Evolutionary conservation across 2,113 vertebrate species (phyloP), one percentile per base, ranked within the genome.

Genomic region (Triplophysa siluroides): DNA sequence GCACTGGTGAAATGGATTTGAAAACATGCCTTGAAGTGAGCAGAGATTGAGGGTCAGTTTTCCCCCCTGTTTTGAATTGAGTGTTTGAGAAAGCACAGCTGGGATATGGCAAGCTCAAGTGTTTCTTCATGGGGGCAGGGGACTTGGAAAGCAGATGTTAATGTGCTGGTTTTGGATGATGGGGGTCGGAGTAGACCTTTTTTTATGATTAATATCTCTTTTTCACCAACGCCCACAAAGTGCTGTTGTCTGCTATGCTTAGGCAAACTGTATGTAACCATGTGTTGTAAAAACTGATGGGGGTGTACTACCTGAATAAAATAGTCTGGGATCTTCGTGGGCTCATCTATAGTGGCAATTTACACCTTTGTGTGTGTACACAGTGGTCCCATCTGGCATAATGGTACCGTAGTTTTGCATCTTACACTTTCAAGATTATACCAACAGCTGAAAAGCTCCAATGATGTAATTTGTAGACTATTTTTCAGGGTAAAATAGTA

Each of bases 281-380:
- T 73, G 52, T 21, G 11, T n/a, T 41, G 19, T 73, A 33, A 75
- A 19, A 75, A 47, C 24, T 13, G 24, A 62, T n/a, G 61, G 41
- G 13, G 29, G 26, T 72, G 50, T 18, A 45, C 43, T 67, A 67
- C 61, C 58, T 67, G 72, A 65, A 23, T 1, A 43, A 43, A 43
- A 29, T 29, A 29, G 26, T 2, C 26, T 29, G 5, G 33, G 33
- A 7, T 4, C 33, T 38, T 6, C 33, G 6, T 38, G 33, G 33
- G 8, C 6, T 38, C 33, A 7, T 58, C 64, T 75, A 21, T 63
- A 79, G 73, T 78, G 69, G 79, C 80, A 23, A 54, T 78, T 84
- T 84, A 81, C 79, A 81, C 79, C 76, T 69, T 71, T 78, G 68
- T 74, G 75, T 58, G 69, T 68, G 54, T 60, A 73, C 72, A 21